Evolutionary conservation across 2,888 invertebrate genomes (phyloP), one percentile per base, ranked within the genome.

Genomic region (Thyatira batis): DNA sequence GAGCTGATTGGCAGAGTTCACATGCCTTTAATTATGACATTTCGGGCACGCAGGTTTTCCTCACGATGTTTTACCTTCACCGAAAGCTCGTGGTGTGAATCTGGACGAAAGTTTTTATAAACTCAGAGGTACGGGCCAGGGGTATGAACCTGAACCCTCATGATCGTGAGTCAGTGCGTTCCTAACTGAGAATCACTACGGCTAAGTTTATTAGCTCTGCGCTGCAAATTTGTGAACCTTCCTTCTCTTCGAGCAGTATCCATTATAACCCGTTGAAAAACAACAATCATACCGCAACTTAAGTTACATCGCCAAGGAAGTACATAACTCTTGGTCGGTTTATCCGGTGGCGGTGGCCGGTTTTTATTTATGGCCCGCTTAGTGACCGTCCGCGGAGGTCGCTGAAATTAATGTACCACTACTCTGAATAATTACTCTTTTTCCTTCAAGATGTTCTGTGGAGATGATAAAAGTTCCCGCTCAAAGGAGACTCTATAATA

Each of bases 371-470:
- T 54, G 52, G 45, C 20, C 43, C 54, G 53, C 56, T 55, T 60
- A 56, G 51, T 50, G 57, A 39, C 39, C 39, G 67, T 62, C 65
- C 61, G 60, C 56, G 65, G 66, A 64, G 64, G 69, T 66, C 60
- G 52, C 25, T 51, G 45, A 58, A 72, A 72, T 73, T 65, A 71
- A 73, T 71, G 63, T 63, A 55, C 49, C 55, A 25, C 54, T 56
- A 50, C 58, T 65, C 61, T 67, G 67, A 66, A 68, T 70, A 70
- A 68, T 65, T 67, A 69, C 53, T 55, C 55, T 61, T 56, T 57
- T 64, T 65, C 55, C 56, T 60, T 53, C 44, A 25, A 44, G 23
- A 30, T 23, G 17, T n/a, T 39, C 39, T 39, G 45, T 21, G 23
- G 52, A 54, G 54, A 44, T 48, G 54, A 60, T 60, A 54, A 55